A percentile compares a stretch with the other conserved stretches of the same genome.
These are phyloP conservation scores for Naso thynnoides DNA, from an alignment of 2,797 vertebrate genomes.

Conservation along the genomic window DNA sequence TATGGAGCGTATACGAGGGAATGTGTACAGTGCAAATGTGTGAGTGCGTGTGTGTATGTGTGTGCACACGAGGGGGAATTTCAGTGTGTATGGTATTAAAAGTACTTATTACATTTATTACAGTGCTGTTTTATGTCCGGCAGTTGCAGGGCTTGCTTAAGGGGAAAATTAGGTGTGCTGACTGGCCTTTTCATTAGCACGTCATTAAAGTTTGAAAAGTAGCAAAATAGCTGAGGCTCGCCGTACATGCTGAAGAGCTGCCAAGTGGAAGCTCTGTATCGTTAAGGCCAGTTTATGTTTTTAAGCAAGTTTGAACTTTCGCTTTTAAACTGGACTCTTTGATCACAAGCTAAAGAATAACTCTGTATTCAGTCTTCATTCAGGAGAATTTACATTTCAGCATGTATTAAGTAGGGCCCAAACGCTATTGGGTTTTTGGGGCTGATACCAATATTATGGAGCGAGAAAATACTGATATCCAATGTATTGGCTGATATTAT, in stretches of 20 bases:
- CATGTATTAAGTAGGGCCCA: too few species aligned
- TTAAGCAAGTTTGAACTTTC: conserved; percentile 17
- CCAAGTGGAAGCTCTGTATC: conserved; percentile 22
- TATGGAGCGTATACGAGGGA: conserved; percentile 30
- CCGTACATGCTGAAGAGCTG: conserved; percentile 25
- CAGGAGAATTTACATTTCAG: not conserved
- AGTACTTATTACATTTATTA: conserved; percentile 63
- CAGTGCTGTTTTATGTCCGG: conserved; percentile 57
- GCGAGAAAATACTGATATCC: too few species aligned
- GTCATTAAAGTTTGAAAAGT: conserved; percentile 69
- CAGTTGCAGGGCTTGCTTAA: conserved; percentile 45
- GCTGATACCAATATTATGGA: too few species aligned
- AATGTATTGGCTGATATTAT: too few species aligned
- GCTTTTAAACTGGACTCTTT: conserved; percentile 11
- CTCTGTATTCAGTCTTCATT: not conserved
- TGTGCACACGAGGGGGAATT: not conserved
- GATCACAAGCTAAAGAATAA: conserved; percentile 16
- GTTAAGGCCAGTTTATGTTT: conserved; percentile 27
- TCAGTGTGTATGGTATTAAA: conserved; percentile 40
- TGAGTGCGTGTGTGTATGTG: conserved; percentile 7
- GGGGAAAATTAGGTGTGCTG: conserved; percentile 58
- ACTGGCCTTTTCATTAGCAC: conserved; percentile 67
- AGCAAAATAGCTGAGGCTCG: conserved; percentile 50
- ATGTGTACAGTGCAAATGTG: not conserved
- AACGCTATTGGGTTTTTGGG: too few species aligned